Evolutionary conservation across 1,140 invertebrate genomes (phyloP).

Genomic region (Diachasmimorpha longicaudata): DNA sequence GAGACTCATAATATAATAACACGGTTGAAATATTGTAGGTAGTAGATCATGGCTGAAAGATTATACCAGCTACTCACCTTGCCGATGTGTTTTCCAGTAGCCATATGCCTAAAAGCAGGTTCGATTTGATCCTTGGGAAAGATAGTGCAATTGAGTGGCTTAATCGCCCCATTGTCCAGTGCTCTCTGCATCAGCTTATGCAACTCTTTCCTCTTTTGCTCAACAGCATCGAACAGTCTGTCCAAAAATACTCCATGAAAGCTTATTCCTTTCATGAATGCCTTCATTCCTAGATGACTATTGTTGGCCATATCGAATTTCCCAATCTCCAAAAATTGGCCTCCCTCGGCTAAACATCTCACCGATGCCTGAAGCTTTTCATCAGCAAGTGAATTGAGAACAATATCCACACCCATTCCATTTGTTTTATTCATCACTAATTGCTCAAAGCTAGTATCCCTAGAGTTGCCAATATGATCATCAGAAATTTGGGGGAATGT

Average conservation of each 20-base stretch:
- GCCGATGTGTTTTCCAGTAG: conserved; percentile 77
- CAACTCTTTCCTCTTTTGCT: conserved; percentile 42
- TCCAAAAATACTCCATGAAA: conserved; percentile 79
- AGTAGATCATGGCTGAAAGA: too few relatives aligned
- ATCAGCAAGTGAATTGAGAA: conserved; percentile 81
- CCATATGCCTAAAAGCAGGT: conserved; percentile 68
- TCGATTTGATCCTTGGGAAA: conserved; percentile 61
- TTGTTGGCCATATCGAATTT: conserved; percentile 76
- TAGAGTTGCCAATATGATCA: conserved; percentile 75
- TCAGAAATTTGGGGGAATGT: conserved; percentile 72
- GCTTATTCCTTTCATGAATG: conserved; percentile 83
- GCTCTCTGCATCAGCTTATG: conserved; percentile 59
- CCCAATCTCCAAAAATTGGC: conserved; percentile 79
- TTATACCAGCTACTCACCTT: too few relatives aligned
- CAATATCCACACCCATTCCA: conserved; percentile 76
- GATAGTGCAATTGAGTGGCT: conserved; percentile 58
- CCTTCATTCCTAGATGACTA: conserved; percentile 71
- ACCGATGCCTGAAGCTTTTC: conserved; percentile 80
- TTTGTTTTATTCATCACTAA: conserved; percentile 68
- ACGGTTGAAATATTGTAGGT: too few relatives aligned
- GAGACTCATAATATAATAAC: too few relatives aligned
- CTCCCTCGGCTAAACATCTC: conserved; percentile 74
- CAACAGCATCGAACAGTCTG: conserved; percentile 63
- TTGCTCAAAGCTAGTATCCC: conserved; percentile 74
- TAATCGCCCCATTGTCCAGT: conserved; percentile 63